phyloP scores from a whole-genome alignment of 1,140 invertebrate species.

The Whitmania pigra region DNA sequence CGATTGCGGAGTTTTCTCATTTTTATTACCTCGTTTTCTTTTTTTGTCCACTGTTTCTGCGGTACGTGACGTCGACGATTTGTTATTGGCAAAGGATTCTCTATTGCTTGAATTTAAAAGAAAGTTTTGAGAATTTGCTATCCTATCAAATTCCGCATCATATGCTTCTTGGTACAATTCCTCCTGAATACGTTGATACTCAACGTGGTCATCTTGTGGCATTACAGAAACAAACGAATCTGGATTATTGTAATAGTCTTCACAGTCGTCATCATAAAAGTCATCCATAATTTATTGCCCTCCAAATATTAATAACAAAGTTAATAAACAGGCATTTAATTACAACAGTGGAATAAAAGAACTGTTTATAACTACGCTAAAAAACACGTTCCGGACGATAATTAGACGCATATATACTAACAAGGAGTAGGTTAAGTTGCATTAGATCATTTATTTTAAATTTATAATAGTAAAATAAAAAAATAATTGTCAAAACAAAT shows the following conservation, averaged over 20 bases:
- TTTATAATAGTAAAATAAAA: too few relatives aligned
- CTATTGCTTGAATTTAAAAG: background rate
- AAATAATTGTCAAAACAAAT: too few relatives aligned
- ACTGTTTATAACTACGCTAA: background rate
- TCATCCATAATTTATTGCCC: background rate
- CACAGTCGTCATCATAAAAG: background rate
- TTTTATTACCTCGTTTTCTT: background rate
- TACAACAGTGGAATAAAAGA: background rate
- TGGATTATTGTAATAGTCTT: slow-evolving; percentile 4
- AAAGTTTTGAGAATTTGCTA: background rate
- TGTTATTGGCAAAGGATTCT: background rate
- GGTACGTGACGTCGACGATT: background rate
- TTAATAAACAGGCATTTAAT: background rate
- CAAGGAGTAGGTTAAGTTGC: background rate
- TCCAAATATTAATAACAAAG: background rate
- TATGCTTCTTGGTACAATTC: slow-evolving; percentile 2
- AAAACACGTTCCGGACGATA: slow-evolving; percentile 5
- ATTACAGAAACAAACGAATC: background rate
- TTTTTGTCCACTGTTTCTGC: background rate
- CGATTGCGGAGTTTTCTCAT: background rate
- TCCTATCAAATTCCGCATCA: background rate
- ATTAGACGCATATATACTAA: background rate
- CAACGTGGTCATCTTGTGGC: slow-evolving; percentile 1
- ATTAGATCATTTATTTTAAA: background rate
- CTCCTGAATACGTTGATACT: slow-evolving; percentile 1